Base-by-base conservation (phyloP, 2,888 invertebrate genomes). In the Conchocele bisecta region DNA sequence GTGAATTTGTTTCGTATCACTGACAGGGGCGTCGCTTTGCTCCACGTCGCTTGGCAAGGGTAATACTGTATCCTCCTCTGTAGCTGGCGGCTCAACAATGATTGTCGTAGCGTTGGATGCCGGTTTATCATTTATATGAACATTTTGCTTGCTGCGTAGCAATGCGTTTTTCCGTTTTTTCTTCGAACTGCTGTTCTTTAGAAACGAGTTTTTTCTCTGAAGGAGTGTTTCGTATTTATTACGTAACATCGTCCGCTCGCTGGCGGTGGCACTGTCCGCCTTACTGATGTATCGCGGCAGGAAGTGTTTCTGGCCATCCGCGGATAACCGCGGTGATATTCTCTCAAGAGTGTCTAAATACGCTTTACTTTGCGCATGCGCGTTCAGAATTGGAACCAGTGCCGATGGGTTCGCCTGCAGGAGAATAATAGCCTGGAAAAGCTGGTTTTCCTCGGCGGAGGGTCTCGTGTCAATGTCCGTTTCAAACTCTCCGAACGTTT, bases 321-420 rank as follows among this genome's bases (percentile, higher is more conserved):
- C n/a, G 3, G 60, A 28, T 2, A 66, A 31, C n/a, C 44, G 15
- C 11, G 72, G 72, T 6, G 72, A 50, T 0, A 66, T 29, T 17
- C 72, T 35, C 39, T 66, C 60, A 9, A 72, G 26, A 1, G 72
- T 71, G 11, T 72, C 69, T 17, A 76, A 63, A 50, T 70, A 76
- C n/a, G 64, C 66, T 17, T 56, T 64, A 39, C 64, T 73, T 22
- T 73, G 57, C 39, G 72, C 69, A 53, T 76, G 69, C 42, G 66
- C 76, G 15, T 50, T 63, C 17, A 76, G 48, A 13, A 76, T 59
- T 24, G 76, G 76, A 28, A 73, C 63, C 9, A 76, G 42, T 15
- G 73, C 76, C 9, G 76, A 69, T 2, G 76, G 76, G 33, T 76
- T 76, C 42, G 72, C 69, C 51, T 70, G 69, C 13, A 76, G 33